Conservation (phyloP, 2,113 vertebrate genomes). For the Zosterops japonicus region DNA sequence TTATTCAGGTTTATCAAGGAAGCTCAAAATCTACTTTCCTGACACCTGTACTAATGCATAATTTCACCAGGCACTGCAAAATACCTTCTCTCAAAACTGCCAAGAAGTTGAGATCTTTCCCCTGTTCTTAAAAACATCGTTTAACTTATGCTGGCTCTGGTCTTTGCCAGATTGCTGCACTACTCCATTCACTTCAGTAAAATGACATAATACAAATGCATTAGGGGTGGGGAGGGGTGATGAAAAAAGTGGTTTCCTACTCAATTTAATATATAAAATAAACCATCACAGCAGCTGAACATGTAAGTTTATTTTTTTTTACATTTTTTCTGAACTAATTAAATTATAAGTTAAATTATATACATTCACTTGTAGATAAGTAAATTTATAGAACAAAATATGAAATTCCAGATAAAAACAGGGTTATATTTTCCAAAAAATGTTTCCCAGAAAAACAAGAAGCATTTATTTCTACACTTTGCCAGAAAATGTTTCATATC, state of each 20-base stretch:
- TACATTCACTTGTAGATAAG: not conserved
- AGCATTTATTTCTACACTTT: not conserved
- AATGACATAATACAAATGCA: not conserved
- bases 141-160: not conserved
- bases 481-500: not conserved
- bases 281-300: not conserved
- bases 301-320: not conserved
- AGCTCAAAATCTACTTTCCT: not conserved
- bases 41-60: not conserved
- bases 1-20: not conserved
- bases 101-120: not conserved
- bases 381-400: not conserved
- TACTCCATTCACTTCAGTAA: not conserved
- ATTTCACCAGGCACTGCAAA: not conserved
- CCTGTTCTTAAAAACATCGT: not conserved
- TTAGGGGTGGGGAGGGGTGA: accelerated
- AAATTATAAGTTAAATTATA: not conserved
- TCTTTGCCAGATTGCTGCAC: not conserved
- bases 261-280: not conserved
- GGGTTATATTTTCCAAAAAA: not conserved
- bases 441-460: not conserved
- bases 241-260: not conserved
- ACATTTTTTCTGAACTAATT: not conserved
- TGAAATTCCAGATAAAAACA: not conserved
- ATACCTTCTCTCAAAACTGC: not conserved